Evolutionary conservation across 2,888 invertebrate genomes (phyloP), one percentile per base, ranked within the genome.

Genomic region (Polyommatus icarus): DNA sequence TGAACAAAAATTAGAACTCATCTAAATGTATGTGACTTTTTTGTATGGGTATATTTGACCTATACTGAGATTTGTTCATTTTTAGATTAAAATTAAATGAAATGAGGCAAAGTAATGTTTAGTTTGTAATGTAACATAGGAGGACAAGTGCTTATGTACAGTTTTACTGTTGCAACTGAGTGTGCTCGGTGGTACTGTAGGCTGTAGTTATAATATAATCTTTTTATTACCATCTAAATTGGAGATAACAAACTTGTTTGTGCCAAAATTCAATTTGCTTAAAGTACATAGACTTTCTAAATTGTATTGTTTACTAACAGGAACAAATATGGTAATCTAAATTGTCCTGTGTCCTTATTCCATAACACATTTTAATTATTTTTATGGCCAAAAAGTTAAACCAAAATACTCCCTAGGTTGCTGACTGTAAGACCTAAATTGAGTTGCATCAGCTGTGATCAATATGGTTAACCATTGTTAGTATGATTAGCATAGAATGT

Each of bases 401-500:
- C 20, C 15, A 73, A 46, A 73, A 20, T 73, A 20, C 24, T 24
- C 73, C 20, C n/a, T 73, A 46, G 46, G 6, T 6, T 15, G 5
- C 6, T 46, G 20, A 73, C 20, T 24, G 3, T 73, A 73, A 46
- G 46, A 46, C 20, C 40, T 20, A 73, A 73, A 73, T 24, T 40
- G 20, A 15, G 24, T 40, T 46, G 20, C 24, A 12, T 46, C 20
- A 20, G 57, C 15, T 20, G 12, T 32, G 29, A 59, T 76, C 67
- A 61, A 54, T 73, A 59, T 77, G 59, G 57, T 40, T 77, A 46
- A 59, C 59, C 46, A 77, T 73, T 77, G 77, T 77, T 59, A 77
- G 57, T 57, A 50, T 77, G 59, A 77, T 77, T 77, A 77, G 59
- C 77, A 77, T 77, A 77, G 77, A 77, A 88, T 87, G 85, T 81